Percentiles rank a stretch among this genome's conserved stretches.
phyloP scores from a whole-genome alignment of 2,113 vertebrate genomes.

The Salvelinus namaycush region DNA sequence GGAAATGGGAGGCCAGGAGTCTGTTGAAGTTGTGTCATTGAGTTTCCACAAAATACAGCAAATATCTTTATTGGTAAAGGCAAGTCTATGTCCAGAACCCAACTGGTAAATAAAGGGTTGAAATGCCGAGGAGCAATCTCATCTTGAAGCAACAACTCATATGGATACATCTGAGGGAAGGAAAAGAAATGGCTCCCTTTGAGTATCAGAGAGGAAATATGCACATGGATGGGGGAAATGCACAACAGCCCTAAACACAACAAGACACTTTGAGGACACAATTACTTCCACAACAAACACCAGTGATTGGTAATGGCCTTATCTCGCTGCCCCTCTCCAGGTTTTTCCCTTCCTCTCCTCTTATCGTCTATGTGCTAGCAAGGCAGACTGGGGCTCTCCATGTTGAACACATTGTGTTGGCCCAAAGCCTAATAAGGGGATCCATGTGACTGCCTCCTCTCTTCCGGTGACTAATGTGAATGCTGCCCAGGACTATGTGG shows the following conservation, averaged over 20 bases:
- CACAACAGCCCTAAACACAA: conserved; percentile 53
- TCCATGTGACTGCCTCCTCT: conserved; percentile 67
- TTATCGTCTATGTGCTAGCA: conserved; percentile 39
- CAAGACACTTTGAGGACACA: conserved; percentile 46
- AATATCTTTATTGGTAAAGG: conserved; percentile 34
- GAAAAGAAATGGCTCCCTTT: conserved; percentile 8
- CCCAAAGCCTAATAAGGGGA: conserved; percentile 65
- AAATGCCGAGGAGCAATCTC: conserved; percentile 33
- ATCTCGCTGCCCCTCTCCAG: conserved; percentile 39
- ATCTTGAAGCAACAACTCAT: conserved; percentile 48
- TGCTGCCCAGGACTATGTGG: conserved; percentile 54
- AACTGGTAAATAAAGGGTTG: conserved; percentile 40
- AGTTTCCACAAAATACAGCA: conserved; percentile 59
- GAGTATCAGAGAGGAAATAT: conserved; percentile 52
- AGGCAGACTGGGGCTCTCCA: conserved; percentile 49
- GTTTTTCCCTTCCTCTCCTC: conserved; percentile 20
- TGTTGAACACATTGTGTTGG: conserved; percentile 65
- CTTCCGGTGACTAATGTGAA: conserved; percentile 59
- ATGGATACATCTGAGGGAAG: conserved; percentile 45
- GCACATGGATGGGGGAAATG: conserved; percentile 52
- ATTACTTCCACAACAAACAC: conserved; percentile 66
- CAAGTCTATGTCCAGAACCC: conserved; percentile 38
- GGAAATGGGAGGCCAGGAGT: conserved; percentile 66
- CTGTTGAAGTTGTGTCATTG: conserved; percentile 67
- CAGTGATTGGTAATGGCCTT: conserved; percentile 37